Conservation (phyloP, 1,140 invertebrate genomes). For the Globodera ellingtonae region DNA sequence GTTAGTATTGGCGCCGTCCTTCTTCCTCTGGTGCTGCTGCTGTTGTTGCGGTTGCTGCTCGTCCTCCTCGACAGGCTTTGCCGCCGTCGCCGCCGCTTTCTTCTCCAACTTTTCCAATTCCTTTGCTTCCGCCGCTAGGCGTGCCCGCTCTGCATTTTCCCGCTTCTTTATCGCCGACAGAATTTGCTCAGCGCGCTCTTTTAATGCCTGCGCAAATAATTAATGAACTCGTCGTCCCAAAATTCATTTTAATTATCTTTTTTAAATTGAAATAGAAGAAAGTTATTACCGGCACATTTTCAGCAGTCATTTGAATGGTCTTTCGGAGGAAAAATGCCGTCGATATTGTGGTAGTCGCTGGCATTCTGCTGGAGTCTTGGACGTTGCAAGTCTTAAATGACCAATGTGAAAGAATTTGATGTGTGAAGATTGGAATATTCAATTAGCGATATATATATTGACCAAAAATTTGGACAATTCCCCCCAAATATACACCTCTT, state of each 20-base stretch:
- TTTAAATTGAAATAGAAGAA: neutral
- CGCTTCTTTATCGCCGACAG: constrained; percentile 31
- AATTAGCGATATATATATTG: neutral
- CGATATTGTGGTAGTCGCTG: neutral
- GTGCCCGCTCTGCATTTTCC: constrained; percentile 20
- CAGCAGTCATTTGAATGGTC: constrained; percentile 24
- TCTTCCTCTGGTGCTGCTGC: neutral
- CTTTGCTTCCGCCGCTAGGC: constrained; percentile 15
- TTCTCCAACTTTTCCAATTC: constrained; percentile 23
- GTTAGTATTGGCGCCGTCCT: neutral
- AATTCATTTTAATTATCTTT: neutral
- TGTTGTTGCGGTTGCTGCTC: constrained; percentile 1
- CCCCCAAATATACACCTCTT: too few relatives aligned
- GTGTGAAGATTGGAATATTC: too few relatives aligned
- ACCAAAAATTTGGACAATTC: constrained; percentile 5
- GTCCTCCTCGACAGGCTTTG: constrained; percentile 1
- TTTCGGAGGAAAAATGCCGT: constrained; percentile 34
- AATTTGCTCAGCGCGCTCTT: constrained; percentile 33
- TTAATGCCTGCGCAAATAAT: constrained; percentile 29
- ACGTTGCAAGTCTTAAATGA: constrained; percentile 12
- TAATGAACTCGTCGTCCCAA: neutral
- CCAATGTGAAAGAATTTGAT: neutral
- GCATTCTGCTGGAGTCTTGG: constrained; percentile 11
- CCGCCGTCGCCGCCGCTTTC: neutral
- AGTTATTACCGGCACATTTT: constrained; percentile 19